Evolutionary conservation across 2,888 invertebrate genomes (phyloP), one percentile per base, ranked within the genome.

Genomic region (Lepetodrilus schrolli): DNA sequence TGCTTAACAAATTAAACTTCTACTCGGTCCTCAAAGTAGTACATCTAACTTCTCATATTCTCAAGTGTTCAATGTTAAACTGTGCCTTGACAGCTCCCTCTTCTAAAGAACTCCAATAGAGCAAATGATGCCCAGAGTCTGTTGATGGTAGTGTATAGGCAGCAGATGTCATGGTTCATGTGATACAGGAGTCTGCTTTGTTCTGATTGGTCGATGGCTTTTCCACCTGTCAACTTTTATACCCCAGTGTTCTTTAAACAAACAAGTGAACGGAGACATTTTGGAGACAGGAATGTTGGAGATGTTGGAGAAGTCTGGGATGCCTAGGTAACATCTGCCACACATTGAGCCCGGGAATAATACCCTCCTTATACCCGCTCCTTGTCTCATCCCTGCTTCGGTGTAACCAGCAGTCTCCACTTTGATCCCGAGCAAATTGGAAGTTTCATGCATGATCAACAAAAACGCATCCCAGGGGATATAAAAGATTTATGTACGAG

Each of bases 101-200:
- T 17, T 7, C 58, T 34, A 17, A 23, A 23, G 23, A 34, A 30
- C 30, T 13, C 58, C 58, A 26, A 30, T 17, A 34, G 58, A 34
- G 34, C 34, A 58, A 58, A 30, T 58, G 58, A 58, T 34, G 23
- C 17, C 26, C 17, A n/a, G 2, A 3, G 58, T 30, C 26, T 4
- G 30, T 21, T n/a, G n/a, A n/a, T n/a, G n/a, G n/a, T n/a, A n/a
- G n/a, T n/a, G n/a, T n/a, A n/a, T n/a, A n/a, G n/a, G 58, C 23
- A 34, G 30, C 58, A 58, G 58, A 58, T 58, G 58, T 58, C 34
- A 58, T n/a, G 58, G 26, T 58, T 58, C 58, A 58, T 23, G 58
- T 58, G 58, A 58, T 58, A 58, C 17, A 17, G 7, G 58, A 30
- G 34, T 30, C 30, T 58, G 30, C 58, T 34, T 23, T 5, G 10